Percentiles rank a stretch among this genome's conserved stretches.
Evolutionary conservation across 1,140 invertebrate genomes (phyloP).

Genomic region (Trachelipus rathkii): DNA sequence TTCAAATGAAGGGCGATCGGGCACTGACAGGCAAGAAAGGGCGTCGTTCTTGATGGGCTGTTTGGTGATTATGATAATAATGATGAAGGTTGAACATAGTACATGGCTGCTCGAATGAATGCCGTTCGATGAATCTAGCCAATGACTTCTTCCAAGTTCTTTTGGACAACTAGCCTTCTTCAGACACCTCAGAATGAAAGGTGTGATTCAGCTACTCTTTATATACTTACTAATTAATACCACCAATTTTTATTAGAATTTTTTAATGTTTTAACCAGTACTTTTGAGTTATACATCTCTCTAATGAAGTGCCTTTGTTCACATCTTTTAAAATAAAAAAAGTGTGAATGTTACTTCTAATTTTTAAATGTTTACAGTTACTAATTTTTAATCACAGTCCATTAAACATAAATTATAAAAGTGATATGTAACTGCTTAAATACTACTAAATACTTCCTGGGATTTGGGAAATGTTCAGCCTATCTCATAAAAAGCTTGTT

Average conservation of each 20-base stretch:
- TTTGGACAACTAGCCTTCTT: not conserved
- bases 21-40: not conserved
- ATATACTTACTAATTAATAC: not conserved
- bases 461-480: not conserved
- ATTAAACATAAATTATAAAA: too few relatives aligned
- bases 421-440: too few relatives aligned
- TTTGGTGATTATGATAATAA: not conserved
- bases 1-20: conserved; percentile 1
- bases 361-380: too few relatives aligned
- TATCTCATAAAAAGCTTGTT: not conserved
- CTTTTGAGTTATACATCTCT: too few relatives aligned
- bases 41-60: not conserved
- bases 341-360: too few relatives aligned
- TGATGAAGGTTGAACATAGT: not conserved
- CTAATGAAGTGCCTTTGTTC: not conserved
- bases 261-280: too few relatives aligned
- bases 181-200: conserved; percentile 6
- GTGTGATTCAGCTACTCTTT: not conserved
- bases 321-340: not conserved
- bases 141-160: too few relatives aligned
- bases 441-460: too few relatives aligned
- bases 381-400: too few relatives aligned
- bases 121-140: not conserved
- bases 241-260: too few relatives aligned
- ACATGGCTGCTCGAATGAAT: conserved; percentile 3